A percentile compares a stretch with the other conserved stretches of the same genome.
Conservation (phyloP, 2,888 invertebrate species). For the Eupithecia inturbata region DNA sequence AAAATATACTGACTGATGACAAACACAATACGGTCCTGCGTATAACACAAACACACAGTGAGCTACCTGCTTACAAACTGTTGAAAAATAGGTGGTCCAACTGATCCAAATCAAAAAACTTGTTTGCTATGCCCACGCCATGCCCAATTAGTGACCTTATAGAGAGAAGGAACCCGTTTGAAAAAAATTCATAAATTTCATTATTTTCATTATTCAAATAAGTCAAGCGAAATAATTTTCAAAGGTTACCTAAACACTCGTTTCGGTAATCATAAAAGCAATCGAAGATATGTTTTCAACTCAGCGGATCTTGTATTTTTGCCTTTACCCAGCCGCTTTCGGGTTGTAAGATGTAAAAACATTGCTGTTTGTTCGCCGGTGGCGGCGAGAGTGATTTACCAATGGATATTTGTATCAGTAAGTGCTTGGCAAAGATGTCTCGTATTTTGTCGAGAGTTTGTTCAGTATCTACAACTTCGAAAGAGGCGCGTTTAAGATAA, state of each 20-base stretch:
- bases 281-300: slow-evolving; percentile 8
- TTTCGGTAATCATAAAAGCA: slow-evolving; percentile 17
- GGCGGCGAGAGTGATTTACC: slow-evolving; percentile 25
- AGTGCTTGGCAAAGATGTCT: slow-evolving; percentile 34
- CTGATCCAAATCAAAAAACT: background rate
- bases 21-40: no score
- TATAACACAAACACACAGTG: no score
- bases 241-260: background rate
- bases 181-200: background rate
- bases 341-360: slow-evolving; percentile 22
- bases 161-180: background rate
- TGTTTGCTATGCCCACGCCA: background rate
- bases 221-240: background rate
- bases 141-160: background rate
- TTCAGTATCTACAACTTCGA: slow-evolving; percentile 11
- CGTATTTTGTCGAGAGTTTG: slow-evolving; percentile 13
- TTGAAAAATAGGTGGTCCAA: background rate
- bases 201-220: background rate
- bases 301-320: slow-evolving; percentile 7
- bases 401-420: slow-evolving; percentile 34
- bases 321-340: slow-evolving; percentile 1
- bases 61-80: background rate
- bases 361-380: slow-evolving; percentile 27
- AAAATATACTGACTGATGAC: no score
- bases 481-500: background rate